phyloP scores from a whole-genome alignment of 37 sponge, comb jelly and placozoan species.

The Chondrosia reniformis region DNA sequence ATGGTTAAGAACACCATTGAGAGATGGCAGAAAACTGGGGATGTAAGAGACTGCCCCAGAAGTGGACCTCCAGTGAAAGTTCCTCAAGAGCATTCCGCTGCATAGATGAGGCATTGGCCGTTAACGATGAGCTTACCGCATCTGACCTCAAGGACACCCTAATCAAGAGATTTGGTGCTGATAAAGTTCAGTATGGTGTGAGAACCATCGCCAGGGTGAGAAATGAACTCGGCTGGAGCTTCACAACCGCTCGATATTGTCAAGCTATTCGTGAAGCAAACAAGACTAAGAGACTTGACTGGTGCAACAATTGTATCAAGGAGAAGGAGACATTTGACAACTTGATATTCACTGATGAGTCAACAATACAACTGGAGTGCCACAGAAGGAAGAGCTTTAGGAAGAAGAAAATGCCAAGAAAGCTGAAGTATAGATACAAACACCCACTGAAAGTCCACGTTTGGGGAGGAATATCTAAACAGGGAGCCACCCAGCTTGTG shows the following conservation, averaged over 20 bases:
- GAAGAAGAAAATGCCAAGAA: background rate
- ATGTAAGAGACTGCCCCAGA: background rate
- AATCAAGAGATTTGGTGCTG: background rate
- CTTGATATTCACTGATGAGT: constrained; percentile 18
- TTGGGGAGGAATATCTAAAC: constrained; percentile 18
- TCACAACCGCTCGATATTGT: constrained; percentile 8
- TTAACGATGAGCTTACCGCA: constrained; percentile 29
- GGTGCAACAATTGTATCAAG: background rate
- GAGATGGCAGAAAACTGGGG: background rate
- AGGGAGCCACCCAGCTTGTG: constrained; percentile 5
- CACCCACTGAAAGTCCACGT: constrained; percentile 18
- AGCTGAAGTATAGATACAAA: background rate
- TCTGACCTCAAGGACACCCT: background rate
- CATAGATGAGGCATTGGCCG: background rate
- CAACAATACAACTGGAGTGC: background rate
- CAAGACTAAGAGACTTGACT: constrained; percentile 6
- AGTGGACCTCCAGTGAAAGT: background rate
- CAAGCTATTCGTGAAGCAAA: constrained; percentile 6
- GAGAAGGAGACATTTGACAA: background rate
- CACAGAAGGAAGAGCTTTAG: background rate
- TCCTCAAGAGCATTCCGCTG: background rate
- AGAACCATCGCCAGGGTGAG: background rate
- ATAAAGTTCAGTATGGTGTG: background rate
- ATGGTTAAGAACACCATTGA: background rate
- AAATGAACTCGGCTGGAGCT: constrained; percentile 9